Evolutionary conservation across 2,113 vertebrate genomes (phyloP).

Genomic region (Lathamus discolor): DNA sequence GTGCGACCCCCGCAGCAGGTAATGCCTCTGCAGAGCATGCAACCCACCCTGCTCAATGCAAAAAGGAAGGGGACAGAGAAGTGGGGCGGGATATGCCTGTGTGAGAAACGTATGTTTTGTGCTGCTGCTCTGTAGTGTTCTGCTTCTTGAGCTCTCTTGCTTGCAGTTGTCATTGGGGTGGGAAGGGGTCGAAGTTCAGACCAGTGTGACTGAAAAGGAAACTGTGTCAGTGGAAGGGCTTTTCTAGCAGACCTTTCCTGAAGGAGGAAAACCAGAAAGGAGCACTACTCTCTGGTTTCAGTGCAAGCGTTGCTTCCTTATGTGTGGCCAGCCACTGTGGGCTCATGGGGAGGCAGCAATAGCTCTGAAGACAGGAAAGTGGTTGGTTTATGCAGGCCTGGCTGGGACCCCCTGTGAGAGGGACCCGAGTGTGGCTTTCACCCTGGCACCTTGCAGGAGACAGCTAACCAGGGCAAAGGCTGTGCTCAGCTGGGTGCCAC

Average conservation of each 20-base stretch:
- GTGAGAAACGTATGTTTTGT: not conserved
- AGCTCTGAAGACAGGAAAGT: not conserved
- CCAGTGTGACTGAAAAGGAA: not conserved
- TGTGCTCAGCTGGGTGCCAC: not conserved
- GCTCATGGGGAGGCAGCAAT: accelerated
- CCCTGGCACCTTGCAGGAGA: not conserved
- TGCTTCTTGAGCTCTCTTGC: not conserved
- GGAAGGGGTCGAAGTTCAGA: not conserved
- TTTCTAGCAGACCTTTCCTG: not conserved
- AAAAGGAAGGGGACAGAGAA: not conserved
- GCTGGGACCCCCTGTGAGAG: accelerated
- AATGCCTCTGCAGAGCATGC: not conserved
- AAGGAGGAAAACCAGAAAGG: not conserved
- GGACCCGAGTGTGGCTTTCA: not conserved
- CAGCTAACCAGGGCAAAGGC: accelerated
- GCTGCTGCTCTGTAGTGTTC: not conserved
- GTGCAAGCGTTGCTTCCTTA: not conserved
- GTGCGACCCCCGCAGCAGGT: not conserved
- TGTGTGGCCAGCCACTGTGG: not conserved
- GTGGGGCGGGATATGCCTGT: not conserved
- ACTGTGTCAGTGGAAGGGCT: not conserved
- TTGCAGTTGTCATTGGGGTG: not conserved
- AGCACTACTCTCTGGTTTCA: not conserved
- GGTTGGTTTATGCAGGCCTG: not conserved
- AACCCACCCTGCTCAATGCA: not conserved